phyloP scores from a whole-genome alignment of 2,797 vertebrate species.

The Cossypha heuglini region DNA sequence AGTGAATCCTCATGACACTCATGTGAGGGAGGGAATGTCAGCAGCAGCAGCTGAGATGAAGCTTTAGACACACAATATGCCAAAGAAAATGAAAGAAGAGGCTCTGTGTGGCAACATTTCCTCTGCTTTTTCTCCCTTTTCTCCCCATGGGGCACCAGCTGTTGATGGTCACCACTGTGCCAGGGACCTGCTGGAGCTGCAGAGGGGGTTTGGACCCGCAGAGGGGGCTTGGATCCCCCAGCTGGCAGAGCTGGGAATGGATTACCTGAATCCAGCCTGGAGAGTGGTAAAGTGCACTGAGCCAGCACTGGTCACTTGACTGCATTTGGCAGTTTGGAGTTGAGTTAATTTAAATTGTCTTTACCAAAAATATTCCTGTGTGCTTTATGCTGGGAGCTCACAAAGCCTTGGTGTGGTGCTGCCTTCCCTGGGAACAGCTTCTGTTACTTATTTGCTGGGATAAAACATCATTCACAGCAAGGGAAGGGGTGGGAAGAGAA shows the following conservation, averaged over 20 bases:
- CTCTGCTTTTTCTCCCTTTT: neutral
- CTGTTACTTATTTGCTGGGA: neutral
- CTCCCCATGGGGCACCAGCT: neutral
- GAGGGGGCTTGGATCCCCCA: neutral
- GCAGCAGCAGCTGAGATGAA: conserved; percentile 6
- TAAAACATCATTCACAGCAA: neutral
- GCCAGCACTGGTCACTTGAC: neutral
- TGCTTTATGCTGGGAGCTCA: neutral
- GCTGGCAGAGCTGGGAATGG: fast-evolving
- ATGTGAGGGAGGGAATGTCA: neutral
- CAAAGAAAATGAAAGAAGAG: conserved; percentile 5
- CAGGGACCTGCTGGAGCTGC: neutral
- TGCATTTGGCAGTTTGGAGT: neutral
- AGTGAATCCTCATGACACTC: neutral
- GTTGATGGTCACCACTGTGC: neutral
- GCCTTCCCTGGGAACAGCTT: neutral
- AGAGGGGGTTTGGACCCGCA: neutral
- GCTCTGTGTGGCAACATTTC: neutral
- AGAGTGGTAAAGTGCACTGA: fast-evolving
- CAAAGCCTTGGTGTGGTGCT: neutral
- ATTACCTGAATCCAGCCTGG: neutral
- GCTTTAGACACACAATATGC: neutral
- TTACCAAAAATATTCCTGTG: neutral
- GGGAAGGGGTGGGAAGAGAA: neutral
- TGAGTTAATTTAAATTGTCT: neutral